Evolutionary conservation across 2,888 invertebrate genomes (phyloP).

Genomic region (Nomada ferruginata): DNA sequence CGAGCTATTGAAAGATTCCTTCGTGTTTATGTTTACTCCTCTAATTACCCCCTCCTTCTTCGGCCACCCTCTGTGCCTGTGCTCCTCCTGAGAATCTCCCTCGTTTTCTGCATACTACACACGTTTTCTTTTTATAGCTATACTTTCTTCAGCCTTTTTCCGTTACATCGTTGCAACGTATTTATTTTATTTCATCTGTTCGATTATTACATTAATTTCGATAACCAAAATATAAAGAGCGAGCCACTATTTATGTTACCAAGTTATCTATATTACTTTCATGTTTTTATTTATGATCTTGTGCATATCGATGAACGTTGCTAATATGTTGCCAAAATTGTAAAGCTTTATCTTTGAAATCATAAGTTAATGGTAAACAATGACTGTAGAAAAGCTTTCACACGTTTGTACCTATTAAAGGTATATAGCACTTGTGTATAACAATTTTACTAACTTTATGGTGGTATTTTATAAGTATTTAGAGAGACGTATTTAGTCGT

Average conservation of each 20-base stretch:
- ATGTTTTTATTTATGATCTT: background rate
- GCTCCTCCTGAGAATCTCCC: conserved; percentile 50
- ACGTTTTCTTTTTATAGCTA: conserved; percentile 5
- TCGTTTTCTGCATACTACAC: conserved; percentile 45
- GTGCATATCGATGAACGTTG: background rate
- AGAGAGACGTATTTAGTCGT: conserved; percentile 40
- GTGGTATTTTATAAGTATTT: conserved; percentile 39
- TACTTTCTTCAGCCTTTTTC: background rate
- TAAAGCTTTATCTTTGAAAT: background rate
- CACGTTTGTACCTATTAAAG: background rate
- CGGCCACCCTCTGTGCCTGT: conserved; percentile 48
- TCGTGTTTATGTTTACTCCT: conserved; percentile 82
- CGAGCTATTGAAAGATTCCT: conserved; percentile 61
- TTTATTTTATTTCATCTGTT: conserved; percentile 36
- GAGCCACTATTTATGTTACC: background rate
- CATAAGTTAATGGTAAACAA: no score
- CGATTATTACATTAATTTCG: conserved; percentile 23
- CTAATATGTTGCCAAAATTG: background rate
- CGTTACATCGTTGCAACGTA: background rate
- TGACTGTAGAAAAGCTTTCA: no score
- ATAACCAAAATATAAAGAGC: conserved; percentile 35
- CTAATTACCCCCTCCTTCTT: conserved; percentile 75
- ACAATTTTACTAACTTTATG: conserved; percentile 6
- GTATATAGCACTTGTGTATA: background rate
- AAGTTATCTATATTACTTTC: background rate